These are phyloP conservation scores for Montipora capitata DNA, from an alignment of 92 coral and sea anemone species.

Conservation along the genomic window DNA sequence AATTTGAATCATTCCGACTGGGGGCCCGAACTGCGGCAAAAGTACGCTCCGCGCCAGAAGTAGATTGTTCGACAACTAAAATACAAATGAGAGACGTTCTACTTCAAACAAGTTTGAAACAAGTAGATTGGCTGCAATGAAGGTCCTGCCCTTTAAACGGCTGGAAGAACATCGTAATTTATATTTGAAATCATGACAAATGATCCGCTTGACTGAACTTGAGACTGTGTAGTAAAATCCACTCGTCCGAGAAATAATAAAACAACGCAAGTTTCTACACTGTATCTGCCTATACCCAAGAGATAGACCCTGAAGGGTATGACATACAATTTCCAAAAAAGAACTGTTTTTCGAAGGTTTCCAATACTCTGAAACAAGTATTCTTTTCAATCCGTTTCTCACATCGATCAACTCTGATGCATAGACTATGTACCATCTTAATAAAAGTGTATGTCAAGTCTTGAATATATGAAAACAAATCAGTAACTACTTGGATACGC, in stretches of 20 bases:
- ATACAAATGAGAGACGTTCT: too few relatives aligned
- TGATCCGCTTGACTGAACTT: slow-evolving; percentile 31
- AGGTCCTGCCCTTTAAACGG: too few relatives aligned
- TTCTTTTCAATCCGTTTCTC: not conserved
- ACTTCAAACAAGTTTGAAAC: too few relatives aligned
- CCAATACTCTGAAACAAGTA: not conserved
- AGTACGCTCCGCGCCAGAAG: too few relatives aligned
- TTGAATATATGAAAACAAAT: too few relatives aligned
- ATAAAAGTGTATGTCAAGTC: not conserved
- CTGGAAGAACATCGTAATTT: not conserved
- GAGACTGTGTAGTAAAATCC: not conserved
- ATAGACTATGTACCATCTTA: not conserved
- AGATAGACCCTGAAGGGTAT: not conserved
- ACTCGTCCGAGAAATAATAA: slow-evolving; percentile 29
- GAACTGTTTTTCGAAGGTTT: too few relatives aligned
- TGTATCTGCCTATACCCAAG: not conserved
- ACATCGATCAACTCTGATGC: not conserved
- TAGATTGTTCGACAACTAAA: too few relatives aligned
- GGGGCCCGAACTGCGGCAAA: too few relatives aligned
- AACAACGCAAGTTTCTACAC: not conserved
- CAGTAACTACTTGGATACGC: not conserved
- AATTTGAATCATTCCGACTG: too few relatives aligned
- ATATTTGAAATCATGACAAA: slow-evolving; percentile 17
- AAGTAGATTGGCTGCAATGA: too few relatives aligned
- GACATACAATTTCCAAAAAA: not conserved